Conservation (phyloP, 1,140 invertebrate genomes). For the Centruroides sculpturatus region DNA sequence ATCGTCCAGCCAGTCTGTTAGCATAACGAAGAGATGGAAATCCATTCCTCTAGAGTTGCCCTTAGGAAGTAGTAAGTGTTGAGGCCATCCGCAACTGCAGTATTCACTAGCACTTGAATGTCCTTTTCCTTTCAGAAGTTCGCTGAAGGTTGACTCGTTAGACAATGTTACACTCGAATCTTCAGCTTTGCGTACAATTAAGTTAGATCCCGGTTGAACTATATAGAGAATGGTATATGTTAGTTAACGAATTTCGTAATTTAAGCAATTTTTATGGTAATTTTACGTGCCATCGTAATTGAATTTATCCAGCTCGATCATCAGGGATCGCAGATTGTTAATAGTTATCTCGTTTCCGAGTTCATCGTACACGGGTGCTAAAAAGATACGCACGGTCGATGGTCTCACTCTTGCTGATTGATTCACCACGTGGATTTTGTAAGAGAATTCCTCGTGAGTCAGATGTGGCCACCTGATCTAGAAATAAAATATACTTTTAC, state of each 20-base stretch:
- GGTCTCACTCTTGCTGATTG: slow-evolving; percentile 22
- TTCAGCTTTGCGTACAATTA: slow-evolving; percentile 2
- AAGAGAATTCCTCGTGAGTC: slow-evolving; percentile 51
- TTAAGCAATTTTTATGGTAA: not conserved
- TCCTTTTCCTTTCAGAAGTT: slow-evolving; percentile 5
- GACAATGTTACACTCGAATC: slow-evolving; percentile 9
- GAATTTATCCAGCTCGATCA: slow-evolving; percentile 13
- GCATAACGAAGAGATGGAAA: slow-evolving; percentile 10
- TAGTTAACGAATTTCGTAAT: no score
- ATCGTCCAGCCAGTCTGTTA: slow-evolving; percentile 9
- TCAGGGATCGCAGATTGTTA: slow-evolving; percentile 14
- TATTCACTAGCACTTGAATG: slow-evolving; percentile 1
- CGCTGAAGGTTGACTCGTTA: not conserved
- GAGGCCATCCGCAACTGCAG: slow-evolving; percentile 14
- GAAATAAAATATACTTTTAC: no score
- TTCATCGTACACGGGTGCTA: slow-evolving; percentile 10
- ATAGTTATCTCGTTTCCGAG: slow-evolving; percentile 6
- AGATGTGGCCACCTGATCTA: slow-evolving; percentile 54
- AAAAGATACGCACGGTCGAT: slow-evolving; percentile 8
- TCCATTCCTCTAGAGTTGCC: slow-evolving; percentile 4
- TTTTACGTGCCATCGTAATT: no score
- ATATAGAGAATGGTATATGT: not conserved
- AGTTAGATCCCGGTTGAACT: slow-evolving; percentile 8
- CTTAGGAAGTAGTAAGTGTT: slow-evolving; percentile 8
- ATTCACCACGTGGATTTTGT: slow-evolving; percentile 28